These are phyloP conservation scores for Synergus japonicus DNA, from an alignment of 2,888 invertebrate species.

Conservation along the genomic window DNA sequence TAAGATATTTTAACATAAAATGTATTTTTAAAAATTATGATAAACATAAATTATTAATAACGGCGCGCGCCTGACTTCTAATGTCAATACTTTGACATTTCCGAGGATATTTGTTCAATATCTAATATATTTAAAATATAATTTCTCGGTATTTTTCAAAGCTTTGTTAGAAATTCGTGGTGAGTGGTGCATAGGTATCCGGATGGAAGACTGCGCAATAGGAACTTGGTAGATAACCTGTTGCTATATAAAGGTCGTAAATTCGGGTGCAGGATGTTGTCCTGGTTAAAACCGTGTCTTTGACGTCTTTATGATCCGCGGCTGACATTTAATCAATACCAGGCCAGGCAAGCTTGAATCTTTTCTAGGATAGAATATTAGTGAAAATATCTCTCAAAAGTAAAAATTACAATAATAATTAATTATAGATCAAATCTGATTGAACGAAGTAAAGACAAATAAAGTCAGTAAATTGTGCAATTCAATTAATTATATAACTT, in stretches of 20 bases:
- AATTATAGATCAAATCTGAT: no score
- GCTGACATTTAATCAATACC: conserved; percentile 76
- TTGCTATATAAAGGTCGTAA: conserved; percentile 72
- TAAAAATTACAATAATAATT: neutral
- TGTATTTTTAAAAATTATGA: no score
- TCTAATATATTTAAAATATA: neutral
- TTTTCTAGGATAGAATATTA: neutral
- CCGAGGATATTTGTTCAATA: no score
- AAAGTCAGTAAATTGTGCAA: no score
- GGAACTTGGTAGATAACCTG: conserved; percentile 62
- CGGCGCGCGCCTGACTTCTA: no score
- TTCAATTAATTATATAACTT: no score
- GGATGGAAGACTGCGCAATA: conserved; percentile 27
- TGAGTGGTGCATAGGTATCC: conserved; percentile 28
- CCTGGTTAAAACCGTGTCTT: conserved; percentile 77
- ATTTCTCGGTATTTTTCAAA: neutral
- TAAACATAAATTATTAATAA: no score
- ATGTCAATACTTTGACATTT: no score
- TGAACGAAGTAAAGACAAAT: no score
- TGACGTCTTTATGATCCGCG: conserved; percentile 77
- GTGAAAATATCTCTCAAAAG: neutral
- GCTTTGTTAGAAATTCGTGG: conserved; percentile 4
- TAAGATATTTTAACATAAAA: no score
- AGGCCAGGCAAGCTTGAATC: conserved; percentile 43
- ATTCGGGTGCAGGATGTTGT: conserved; percentile 76